Percentiles rank a stretch among this genome's conserved stretches.
Evolutionary conservation across 2,888 invertebrate genomes (phyloP).

Genomic region (Melitaea athalia): DNA sequence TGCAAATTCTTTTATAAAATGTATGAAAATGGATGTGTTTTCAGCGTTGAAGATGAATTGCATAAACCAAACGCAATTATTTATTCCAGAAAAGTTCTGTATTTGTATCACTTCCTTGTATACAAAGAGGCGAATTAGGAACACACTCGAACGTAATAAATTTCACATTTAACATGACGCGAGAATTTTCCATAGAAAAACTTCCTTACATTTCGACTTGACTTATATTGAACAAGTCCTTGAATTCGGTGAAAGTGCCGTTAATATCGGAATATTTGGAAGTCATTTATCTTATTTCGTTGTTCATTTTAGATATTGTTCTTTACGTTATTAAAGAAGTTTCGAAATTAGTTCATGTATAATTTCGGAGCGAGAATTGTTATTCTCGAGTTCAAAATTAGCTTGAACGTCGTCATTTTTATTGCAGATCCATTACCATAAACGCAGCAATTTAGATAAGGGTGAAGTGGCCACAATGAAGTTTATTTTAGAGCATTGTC

Average conservation of each 20-base stretch:
- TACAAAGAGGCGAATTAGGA: slow-evolving; percentile 1
- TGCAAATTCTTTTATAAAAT: no score
- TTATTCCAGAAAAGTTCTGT: not conserved
- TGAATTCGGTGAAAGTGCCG: slow-evolving; percentile 44
- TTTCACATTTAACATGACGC: slow-evolving; percentile 27
- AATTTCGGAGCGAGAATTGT: not conserved
- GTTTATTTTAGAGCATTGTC: slow-evolving; percentile 20
- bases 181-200: slow-evolving; percentile 31
- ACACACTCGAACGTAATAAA: slow-evolving; percentile 19
- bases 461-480: slow-evolving; percentile 23
- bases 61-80: no score
- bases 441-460: slow-evolving; percentile 31
- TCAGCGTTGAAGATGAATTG: no score
- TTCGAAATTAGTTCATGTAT: not conserved
- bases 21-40: no score
- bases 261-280: slow-evolving; percentile 33
- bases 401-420: slow-evolving; percentile 4
- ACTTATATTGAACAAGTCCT: slow-evolving; percentile 31
- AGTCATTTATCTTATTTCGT: slow-evolving; percentile 30
- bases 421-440: slow-evolving; percentile 21
- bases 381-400: slow-evolving; percentile 2
- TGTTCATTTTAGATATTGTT: slow-evolving; percentile 4
- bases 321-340: not conserved
- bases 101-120: not conserved
- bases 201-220: slow-evolving; percentile 40